Conservation (phyloP, 2,113 vertebrate genomes). For the Bambusicola thoracicus region DNA sequence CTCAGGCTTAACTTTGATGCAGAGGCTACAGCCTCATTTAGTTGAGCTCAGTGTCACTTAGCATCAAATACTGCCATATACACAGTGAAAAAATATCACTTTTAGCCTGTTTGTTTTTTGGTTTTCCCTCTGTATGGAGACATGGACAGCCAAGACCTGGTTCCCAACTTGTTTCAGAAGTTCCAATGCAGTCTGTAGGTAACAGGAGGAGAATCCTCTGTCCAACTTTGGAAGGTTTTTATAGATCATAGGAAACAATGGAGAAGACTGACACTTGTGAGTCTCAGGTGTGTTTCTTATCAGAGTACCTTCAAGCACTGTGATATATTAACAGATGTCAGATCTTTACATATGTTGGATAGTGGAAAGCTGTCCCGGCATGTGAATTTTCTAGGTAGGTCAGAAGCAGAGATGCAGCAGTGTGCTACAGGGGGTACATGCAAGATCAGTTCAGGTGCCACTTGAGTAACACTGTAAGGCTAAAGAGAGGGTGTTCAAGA, state of each 20-base stretch:
- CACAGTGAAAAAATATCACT: neutral
- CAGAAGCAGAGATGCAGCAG: neutral
- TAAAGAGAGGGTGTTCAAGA: neutral
- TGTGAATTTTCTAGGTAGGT: neutral
- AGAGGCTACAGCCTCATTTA: neutral
- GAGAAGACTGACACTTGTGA: neutral
- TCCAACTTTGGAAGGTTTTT: neutral
- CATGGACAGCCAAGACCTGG: neutral
- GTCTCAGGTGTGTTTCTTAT: neutral
- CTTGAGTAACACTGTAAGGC: neutral
- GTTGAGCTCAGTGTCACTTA: neutral
- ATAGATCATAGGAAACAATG: neutral
- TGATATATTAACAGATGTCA: neutral
- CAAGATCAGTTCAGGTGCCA: neutral
- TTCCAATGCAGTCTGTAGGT: neutral
- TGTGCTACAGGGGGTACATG: neutral
- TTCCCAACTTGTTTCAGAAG: neutral
- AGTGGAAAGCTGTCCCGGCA: neutral
- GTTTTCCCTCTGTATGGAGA: neutral
- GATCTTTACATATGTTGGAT: neutral
- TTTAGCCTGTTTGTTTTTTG: neutral
- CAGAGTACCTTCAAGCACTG: neutral
- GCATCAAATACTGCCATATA: neutral
- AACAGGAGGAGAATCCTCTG: neutral
- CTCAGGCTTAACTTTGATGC: neutral